Evolutionary conservation across 2,113 vertebrate genomes (phyloP).

Genomic region (Ctenodactylus gundi): DNA sequence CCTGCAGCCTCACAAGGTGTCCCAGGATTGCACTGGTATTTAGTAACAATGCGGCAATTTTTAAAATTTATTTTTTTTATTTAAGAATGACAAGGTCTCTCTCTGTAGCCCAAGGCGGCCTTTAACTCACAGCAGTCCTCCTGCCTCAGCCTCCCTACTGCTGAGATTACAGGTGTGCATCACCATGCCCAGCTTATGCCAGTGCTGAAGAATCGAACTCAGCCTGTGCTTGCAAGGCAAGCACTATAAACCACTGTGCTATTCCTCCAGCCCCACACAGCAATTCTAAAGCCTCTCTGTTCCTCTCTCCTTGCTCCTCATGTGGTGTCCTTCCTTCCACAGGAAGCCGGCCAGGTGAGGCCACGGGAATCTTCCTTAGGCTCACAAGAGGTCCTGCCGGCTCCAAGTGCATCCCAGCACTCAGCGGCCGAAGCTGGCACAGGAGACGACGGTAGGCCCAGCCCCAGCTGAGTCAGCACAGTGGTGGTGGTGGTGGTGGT

Average conservation of each 20-base stretch:
- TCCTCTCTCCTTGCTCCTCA: not conserved
- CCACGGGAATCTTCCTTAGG: slow-evolving; percentile 71
- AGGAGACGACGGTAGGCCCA: slow-evolving; percentile 82
- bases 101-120: no score
- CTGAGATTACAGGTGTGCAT: no score
- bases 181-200: no score
- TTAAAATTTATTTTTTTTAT: no score
- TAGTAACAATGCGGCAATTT: not conserved
- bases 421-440: slow-evolving; percentile 84
- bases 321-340: slow-evolving; percentile 42
- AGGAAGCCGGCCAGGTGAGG: slow-evolving; percentile 83
- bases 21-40: not conserved
- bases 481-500: no score
- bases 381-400: slow-evolving; percentile 78
- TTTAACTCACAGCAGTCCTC: no score
- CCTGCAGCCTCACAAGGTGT: not conserved
- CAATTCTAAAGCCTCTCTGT: not conserved
- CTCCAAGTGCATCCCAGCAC: slow-evolving; percentile 72
- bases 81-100: no score
- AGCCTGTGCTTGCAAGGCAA: no score
- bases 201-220: no score
- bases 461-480: not conserved
- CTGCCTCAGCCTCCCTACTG: no score
- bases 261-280: no score
- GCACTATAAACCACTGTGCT: no score